A percentile compares a stretch with the other conserved stretches of the same genome.
These are phyloP conservation scores for Lepidotrigona ventralis DNA, from an alignment of 1,140 invertebrate genomes.

Conservation along the genomic window DNA sequence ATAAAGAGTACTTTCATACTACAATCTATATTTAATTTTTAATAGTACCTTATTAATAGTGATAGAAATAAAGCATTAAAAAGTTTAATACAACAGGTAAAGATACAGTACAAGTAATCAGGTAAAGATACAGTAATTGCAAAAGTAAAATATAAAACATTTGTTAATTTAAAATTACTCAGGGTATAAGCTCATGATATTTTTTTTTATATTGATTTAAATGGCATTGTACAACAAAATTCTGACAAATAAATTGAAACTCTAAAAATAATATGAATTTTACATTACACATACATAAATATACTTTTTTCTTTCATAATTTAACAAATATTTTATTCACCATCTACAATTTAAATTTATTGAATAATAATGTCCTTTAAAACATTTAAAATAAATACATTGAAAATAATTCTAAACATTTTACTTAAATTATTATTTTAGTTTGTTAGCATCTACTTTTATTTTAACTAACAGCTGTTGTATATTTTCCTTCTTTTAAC, in stretches of 20 bases:
- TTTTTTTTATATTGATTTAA: slow-evolving; percentile 47
- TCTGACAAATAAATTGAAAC: slow-evolving; percentile 37
- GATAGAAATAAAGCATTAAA: not conserved
- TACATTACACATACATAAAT: not conserved
- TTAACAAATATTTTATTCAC: not conserved
- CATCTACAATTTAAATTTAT: not conserved
- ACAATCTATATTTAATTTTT: slow-evolving; percentile 5
- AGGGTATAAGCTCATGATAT: slow-evolving; percentile 41
- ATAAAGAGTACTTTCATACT: slow-evolving; percentile 5
- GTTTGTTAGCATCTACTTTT: not conserved
- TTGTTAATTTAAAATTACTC: slow-evolving; percentile 39
- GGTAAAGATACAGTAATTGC: not conserved
- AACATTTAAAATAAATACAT: not conserved
- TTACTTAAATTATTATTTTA: not conserved
- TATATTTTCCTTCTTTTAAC: slow-evolving; percentile 66
- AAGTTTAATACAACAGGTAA: not conserved
- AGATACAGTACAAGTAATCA: not conserved
- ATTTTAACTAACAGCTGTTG: slow-evolving; percentile 10
- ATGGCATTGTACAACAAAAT: slow-evolving; percentile 28
- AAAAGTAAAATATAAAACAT: slow-evolving; percentile 3
- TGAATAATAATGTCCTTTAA: not conserved
- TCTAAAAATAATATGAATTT: slow-evolving; percentile 11
- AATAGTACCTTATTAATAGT: not conserved
- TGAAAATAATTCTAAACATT: not conserved
- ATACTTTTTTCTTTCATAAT: not conserved